Evolutionary conservation across 2,797 vertebrate species (phyloP).

Genomic region (Botia kubotai): DNA sequence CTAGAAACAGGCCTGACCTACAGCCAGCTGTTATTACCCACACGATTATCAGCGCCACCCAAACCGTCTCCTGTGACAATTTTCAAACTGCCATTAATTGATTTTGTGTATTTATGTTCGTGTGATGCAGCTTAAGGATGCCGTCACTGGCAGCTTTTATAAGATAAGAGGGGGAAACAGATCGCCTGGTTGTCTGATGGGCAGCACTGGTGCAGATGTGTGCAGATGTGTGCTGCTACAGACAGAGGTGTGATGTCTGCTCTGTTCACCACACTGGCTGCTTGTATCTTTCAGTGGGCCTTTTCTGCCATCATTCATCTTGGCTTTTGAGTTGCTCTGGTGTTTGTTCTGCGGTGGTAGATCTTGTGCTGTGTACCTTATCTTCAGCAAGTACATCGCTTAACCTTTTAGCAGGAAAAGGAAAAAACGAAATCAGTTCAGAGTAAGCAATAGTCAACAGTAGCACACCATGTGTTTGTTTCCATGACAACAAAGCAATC

Average conservation of each 20-base stretch:
- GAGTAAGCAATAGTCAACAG: slow-evolving; percentile 42
- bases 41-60: slow-evolving; percentile 40
- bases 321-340: slow-evolving; percentile 48
- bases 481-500: slow-evolving; percentile 1
- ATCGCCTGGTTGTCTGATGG: slow-evolving; percentile 61
- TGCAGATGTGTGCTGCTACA: slow-evolving; percentile 50
- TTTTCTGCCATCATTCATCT: slow-evolving; percentile 58
- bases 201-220: slow-evolving; percentile 55
- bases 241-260: slow-evolving; percentile 53
- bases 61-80: slow-evolving; percentile 50
- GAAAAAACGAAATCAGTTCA: slow-evolving; percentile 41
- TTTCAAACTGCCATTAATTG: slow-evolving; percentile 61
- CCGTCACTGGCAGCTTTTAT: slow-evolving; percentile 60
- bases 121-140: slow-evolving; percentile 54
- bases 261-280: slow-evolving; percentile 55
- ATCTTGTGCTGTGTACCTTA: slow-evolving; percentile 56
- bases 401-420: slow-evolving; percentile 46
- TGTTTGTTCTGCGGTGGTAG: background rate
- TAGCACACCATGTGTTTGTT: slow-evolving; percentile 21
- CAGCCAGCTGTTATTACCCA: slow-evolving; percentile 50
- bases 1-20: slow-evolving; percentile 46
- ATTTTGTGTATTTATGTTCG: slow-evolving; percentile 62
- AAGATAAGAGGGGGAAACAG: slow-evolving; percentile 62
- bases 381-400: slow-evolving; percentile 50
- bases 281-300: slow-evolving; percentile 53